Evolutionary conservation across 2,113 vertebrate species (phyloP), one percentile per base, ranked within the genome.

Genomic region (Myiopsitta monachus): DNA sequence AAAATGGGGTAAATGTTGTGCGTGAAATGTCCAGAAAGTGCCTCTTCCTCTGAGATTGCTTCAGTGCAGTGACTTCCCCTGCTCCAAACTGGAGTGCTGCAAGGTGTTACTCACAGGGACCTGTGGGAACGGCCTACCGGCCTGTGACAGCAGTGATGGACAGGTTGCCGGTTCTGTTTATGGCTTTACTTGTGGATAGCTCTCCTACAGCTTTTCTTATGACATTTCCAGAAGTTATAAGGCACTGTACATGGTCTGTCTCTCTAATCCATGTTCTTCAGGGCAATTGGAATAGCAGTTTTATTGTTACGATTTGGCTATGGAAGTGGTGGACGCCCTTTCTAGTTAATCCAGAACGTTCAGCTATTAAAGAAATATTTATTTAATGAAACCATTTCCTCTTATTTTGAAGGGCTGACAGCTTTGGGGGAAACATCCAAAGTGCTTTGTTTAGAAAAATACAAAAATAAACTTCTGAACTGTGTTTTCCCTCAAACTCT

Each of bases 341-440:
- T 92, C 66, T 76, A 93, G 80, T 88, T 81, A 81, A 91, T 86
- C 77, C 64, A 91, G 76, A 79, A 75, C 43, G 36, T 64, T 74
- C 64, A 59, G 55, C 33, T 49, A 24, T 74, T 78, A 78, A 87
- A 86, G 44, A 77, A 82, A 39, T 75, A 44, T 49, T 67, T 82
- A 61, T 69, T 11, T 70, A 74, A 74, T 92, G 31, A 93, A 92
- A 83, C 17, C 17, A 57, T 88, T 93, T 92, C 67, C 31, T 90
- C n/a, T 43, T 57, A 16, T 51, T 92, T 80, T 87, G 39, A 77
- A 83, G 43, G 9, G 87, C 49, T 84, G 88, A 66, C 30, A 79
- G n/a, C 39, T 95, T 87, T 46, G 16, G 39, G 41, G 16, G 51
- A 84, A 90, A 74, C n/a, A 57, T 55, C 62, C 30, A 67, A 82